Evolutionary conservation across 1,140 invertebrate species (phyloP).

Genomic region (Philopotamus ludificatus): DNA sequence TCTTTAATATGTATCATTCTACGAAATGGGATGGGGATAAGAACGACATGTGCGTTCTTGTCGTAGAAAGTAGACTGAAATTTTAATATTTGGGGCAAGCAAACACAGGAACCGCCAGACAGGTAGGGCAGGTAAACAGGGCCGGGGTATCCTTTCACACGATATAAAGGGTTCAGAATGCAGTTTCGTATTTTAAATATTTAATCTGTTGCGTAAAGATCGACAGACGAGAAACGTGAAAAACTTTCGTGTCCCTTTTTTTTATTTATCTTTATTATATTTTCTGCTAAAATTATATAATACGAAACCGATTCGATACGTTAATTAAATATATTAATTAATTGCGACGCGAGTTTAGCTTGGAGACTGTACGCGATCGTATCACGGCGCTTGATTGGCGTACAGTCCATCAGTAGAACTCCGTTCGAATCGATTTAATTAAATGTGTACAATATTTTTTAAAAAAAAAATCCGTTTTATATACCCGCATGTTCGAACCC

Average conservation of each 20-base stretch:
- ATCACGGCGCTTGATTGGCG: too few species aligned
- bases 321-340: too few species aligned
- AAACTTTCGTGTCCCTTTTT: neutral
- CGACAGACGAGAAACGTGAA: slow-evolving; percentile 8
- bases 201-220: slow-evolving; percentile 25
- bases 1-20: slow-evolving; percentile 25
- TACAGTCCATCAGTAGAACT: too few species aligned
- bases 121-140: slow-evolving; percentile 31
- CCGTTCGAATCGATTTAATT: too few species aligned
- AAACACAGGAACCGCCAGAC: slow-evolving; percentile 27
- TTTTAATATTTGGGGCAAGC: slow-evolving; percentile 37
- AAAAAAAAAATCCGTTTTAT: too few species aligned
- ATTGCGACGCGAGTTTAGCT: too few species aligned
- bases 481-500: too few species aligned
- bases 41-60: slow-evolving; percentile 11
- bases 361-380: too few species aligned
- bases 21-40: slow-evolving; percentile 11
- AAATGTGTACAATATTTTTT: too few species aligned
- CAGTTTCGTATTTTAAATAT: slow-evolving; percentile 35
- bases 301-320: too few species aligned
- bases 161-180: slow-evolving; percentile 16
- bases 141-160: slow-evolving; percentile 21
- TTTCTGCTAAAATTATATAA: too few species aligned
- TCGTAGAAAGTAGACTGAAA: slow-evolving; percentile 37
- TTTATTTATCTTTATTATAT: too few species aligned